Base-by-base conservation (phyloP, 1,140 invertebrate species). In the Chironomus striatipennis region DNA sequence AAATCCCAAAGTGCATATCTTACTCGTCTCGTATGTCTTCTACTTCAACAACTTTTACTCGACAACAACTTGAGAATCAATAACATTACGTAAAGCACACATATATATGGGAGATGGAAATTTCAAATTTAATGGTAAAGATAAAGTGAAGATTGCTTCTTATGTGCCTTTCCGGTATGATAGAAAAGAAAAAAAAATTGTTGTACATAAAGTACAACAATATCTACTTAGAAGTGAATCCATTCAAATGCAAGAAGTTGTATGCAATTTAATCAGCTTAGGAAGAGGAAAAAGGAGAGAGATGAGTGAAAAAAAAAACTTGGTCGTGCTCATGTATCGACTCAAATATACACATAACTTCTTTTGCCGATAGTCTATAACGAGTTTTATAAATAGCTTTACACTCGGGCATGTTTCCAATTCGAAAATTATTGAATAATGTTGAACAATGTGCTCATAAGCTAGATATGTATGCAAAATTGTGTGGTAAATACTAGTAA, bases 221-320 rank as follows among this genome's bases (percentile, higher is more conserved):
- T 57, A 57, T 15, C 47, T 20, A 42, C 73, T 73, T 73, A 34
- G 21, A 15, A 73, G 24, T 18, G 17, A 73, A 21, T 18, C 17
- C 73, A 72, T 42, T 72, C 70, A 24, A 72, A 24, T 72, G 20
- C 70, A 21, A 24, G 34, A 20, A 72, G 34, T 72, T 72, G 34
- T 8, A 73, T 73, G 42, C 73, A 73, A 42, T 42, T 34, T 34
- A 73, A 15, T 20, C 24, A 57, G 47, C 47, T 57, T 15, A 57
- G 47, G n/a, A n/a, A 10, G 24, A 34, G 24, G 24, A 34, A 34
- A n/a, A 34, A 34, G 24, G 24, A 34, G 24, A 34, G 1, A 34
- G 24, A 34, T 34, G 5, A 34, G 5, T 5, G 24, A 34, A 34
- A 34, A 34, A 34, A 34, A 34, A n/a, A 57, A 57, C 12, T 57